A percentile compares a stretch with the other conserved stretches of the same genome.
phyloP scores from a whole-genome alignment of 2,797 vertebrate genomes.

The Acrossocheilus fasciatus region DNA sequence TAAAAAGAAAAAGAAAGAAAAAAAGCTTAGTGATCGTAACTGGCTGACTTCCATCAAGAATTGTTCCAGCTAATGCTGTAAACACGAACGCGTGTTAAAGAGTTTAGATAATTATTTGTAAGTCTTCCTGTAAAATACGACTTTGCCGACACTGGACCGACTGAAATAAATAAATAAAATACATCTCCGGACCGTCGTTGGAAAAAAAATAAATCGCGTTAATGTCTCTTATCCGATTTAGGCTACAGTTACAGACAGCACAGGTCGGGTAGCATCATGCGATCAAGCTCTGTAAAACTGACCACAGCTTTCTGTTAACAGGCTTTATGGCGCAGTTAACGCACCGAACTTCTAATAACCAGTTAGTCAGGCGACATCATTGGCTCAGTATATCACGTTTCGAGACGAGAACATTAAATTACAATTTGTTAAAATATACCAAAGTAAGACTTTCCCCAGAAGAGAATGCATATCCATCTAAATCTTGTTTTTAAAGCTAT shows the following conservation, averaged over 20 bases:
- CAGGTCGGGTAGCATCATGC: background rate
- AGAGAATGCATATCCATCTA: conserved; percentile 48
- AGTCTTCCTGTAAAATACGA: background rate
- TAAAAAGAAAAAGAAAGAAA: background rate
- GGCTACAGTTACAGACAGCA: background rate
- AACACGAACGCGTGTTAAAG: conserved; percentile 9
- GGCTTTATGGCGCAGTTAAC: background rate
- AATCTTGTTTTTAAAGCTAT: conserved; percentile 67
- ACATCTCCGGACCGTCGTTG: background rate
- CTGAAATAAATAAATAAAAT: too few species aligned
- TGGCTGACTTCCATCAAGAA: background rate
- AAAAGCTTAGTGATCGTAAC: background rate
- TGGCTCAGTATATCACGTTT: background rate
- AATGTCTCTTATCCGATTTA: background rate
- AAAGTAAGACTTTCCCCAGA: background rate
- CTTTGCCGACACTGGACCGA: background rate
- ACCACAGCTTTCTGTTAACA: background rate
- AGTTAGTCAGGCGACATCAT: conserved; percentile 1
- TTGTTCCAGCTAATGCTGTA: background rate
- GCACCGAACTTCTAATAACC: background rate
- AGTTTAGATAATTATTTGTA: background rate
- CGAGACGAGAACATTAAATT: background rate
- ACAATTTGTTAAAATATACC: conserved; percentile 27
- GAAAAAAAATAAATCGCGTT: background rate
- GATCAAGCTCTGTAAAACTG: conserved; percentile 9